A percentile compares a stretch with the other conserved stretches of the same genome.
Conservation (phyloP, 2,888 invertebrate genomes). For the Aleiodes testaceus region DNA sequence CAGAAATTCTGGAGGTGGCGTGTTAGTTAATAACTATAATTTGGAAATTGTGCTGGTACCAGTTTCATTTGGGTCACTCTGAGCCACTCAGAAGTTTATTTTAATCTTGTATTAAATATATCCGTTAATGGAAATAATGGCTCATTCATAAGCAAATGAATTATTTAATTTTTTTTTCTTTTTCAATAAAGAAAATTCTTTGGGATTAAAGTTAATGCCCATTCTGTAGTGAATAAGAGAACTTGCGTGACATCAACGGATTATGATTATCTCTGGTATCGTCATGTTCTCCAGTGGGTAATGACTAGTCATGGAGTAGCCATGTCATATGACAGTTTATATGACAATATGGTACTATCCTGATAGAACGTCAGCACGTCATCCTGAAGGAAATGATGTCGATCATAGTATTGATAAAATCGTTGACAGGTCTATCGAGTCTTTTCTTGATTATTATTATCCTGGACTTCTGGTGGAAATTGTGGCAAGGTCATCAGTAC, state of each 20-base stretch:
- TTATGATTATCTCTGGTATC: constrained; percentile 48
- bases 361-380: constrained; percentile 11
- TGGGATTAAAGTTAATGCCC: constrained; percentile 7
- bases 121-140: constrained; percentile 9
- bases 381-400: constrained; percentile 17
- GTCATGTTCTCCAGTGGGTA: constrained; percentile 36
- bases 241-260: constrained; percentile 49
- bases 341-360: not conserved
- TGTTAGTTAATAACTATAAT: constrained; percentile 22
- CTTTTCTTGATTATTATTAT: too few relatives aligned
- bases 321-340: not conserved
- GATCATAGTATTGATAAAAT: constrained; percentile 29
- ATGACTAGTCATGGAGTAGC: constrained; percentile 30
- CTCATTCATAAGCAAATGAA: constrained; percentile 7
- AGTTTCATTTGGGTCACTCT: constrained; percentile 5
- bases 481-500: too few relatives aligned
- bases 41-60: not conserved
- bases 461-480: too few relatives aligned
- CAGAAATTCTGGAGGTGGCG: not conserved
- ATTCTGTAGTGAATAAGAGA: constrained; percentile 8
- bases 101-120: not conserved
- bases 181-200: not conserved
- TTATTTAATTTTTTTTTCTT: not conserved
- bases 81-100: not conserved
- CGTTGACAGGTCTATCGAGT: not conserved